Evolutionary conservation across 2,797 vertebrate genomes (phyloP), one percentile per base, ranked within the genome.

Genomic region (Melanogrammus aeglefinus): DNA sequence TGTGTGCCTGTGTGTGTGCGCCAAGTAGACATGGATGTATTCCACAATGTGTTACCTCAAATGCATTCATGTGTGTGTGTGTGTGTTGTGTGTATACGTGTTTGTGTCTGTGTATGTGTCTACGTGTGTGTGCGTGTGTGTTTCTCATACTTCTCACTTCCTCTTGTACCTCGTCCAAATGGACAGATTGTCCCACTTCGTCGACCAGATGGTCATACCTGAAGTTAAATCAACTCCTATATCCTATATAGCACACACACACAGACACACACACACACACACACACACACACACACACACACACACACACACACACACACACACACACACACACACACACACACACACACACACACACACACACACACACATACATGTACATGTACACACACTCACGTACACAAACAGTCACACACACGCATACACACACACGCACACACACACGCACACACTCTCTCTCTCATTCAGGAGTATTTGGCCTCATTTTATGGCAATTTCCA

Each of bases 101-200:
- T 72, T 24, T 72, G 36, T 33, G 71, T 73, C 72, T 29, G 77
- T 57, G 77, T 38, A 14, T 38, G 13, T 51, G 35, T 51, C 71
- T 77, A 36, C 72, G 74, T 76, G 75, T 70, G 81, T 86, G 81
- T 85, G 57, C 82, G 76, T 85, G 57, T 83, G 76, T 72, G 66
- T 75, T 13, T 13, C 86, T 83, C 86, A 81, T 88, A 84, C 90
- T 85, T 82, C 81, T 89, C 90, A 90, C 93, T 92, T 93, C 86
- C 84, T 86, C 57, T 83, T 92, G 92, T 93, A 93, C 87, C 88
- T 80, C 86, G 78, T 93, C 94, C 92, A 92, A 93, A 90, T 74
- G 89, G 90, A 92, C 93, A 94, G 92, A 90, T 92, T 91, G 91
- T 90, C 88, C 87, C 88, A 89, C 88, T 86, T 90, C 89, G 89